These are phyloP conservation scores for Ricordea florida DNA, from an alignment of 92 coral and sea anemone species.

Conservation along the genomic window DNA sequence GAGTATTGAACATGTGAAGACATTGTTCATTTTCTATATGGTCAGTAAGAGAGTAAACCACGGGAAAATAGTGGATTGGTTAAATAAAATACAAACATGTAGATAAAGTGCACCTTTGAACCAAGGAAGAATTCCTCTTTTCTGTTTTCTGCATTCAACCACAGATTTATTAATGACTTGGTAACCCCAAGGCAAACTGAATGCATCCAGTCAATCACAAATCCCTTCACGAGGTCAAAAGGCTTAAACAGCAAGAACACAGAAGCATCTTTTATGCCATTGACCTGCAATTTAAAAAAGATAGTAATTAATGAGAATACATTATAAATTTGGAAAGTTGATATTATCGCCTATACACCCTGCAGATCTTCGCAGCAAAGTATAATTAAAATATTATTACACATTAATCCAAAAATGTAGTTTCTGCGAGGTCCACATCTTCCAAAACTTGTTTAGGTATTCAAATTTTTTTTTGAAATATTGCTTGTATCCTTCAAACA, in stretches of 20 bases:
- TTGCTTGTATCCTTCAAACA: too few relatives aligned
- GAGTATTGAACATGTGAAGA: too few relatives aligned
- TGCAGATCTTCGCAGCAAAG: too few relatives aligned
- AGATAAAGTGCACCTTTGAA: conserved; percentile 28
- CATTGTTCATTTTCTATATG: neutral
- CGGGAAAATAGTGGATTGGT: neutral
- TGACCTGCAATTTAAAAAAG: conserved; percentile 23
- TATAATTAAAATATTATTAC: too few relatives aligned
- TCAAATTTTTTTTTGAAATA: too few relatives aligned
- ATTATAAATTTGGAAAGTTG: too few relatives aligned
- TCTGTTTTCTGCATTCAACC: conserved; percentile 38
- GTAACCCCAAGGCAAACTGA: conserved; percentile 59
- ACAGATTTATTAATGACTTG: conserved; percentile 25
- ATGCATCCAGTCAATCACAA: conserved; percentile 67
- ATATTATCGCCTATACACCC: too few relatives aligned
- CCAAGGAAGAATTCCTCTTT: conserved; percentile 54
- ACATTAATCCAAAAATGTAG: too few relatives aligned
- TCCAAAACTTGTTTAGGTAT: too few relatives aligned
- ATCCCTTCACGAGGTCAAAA: conserved; percentile 53
- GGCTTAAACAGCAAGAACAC: conserved; percentile 44
- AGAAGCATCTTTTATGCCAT: conserved; percentile 69
- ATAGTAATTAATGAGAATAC: too few relatives aligned
- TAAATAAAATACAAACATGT: neutral
- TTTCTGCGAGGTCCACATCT: too few relatives aligned
- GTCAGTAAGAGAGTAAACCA: too few relatives aligned